Base-by-base conservation (phyloP, 1,140 invertebrate genomes). In the Bradysia coprophila region DNA sequence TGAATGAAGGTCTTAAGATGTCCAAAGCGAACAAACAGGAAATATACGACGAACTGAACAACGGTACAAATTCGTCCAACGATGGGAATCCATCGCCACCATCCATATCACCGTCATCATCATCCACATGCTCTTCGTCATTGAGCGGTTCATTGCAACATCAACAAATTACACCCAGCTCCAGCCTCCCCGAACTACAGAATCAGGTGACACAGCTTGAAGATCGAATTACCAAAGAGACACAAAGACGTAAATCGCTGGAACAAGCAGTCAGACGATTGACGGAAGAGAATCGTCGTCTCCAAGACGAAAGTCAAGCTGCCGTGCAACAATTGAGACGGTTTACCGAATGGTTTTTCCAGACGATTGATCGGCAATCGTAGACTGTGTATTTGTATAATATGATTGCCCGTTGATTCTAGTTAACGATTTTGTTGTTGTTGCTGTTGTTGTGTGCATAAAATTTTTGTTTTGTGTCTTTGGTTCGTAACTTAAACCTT, bases 301-400 rank as follows among this genome's bases (percentile, higher is more conserved):
- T 92, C 10, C 81, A 89, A 49, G 85, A 91, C 47, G 87, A 92
- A 57, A 87, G 82, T 15, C 81, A 87, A 44, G 79, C 80, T 21
- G 87, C 88, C 19, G 83, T 86, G 9, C 81, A 86, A 50, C 88
- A 93, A 54, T 69, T 94, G 9, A 71, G 85, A 18, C 78, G 81
- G 49, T 91, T 92, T 59, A 91, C 87, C 8, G 87, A 93, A 57
- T 94, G 89, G 88, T 89, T 92, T 51, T 88, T 89, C 53, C 75
- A 83, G 52, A 89, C 83, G 21, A 84, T 89, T 47, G 83, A 89
- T 56, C 70, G 76, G 49, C 81, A 77, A 52, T 68, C 43, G 8
- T 44, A 40, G 6, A 28, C 6, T 28, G 24, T 28, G 13, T 28
- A 8, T 28, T 8, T 28, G 24, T 28, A 28, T 28, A 13, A 8